A percentile compares a stretch with the other conserved stretches of the same genome.
Evolutionary conservation across 2,113 vertebrate genomes (phyloP).

Genomic region (Ptychochromis oligacanthus): DNA sequence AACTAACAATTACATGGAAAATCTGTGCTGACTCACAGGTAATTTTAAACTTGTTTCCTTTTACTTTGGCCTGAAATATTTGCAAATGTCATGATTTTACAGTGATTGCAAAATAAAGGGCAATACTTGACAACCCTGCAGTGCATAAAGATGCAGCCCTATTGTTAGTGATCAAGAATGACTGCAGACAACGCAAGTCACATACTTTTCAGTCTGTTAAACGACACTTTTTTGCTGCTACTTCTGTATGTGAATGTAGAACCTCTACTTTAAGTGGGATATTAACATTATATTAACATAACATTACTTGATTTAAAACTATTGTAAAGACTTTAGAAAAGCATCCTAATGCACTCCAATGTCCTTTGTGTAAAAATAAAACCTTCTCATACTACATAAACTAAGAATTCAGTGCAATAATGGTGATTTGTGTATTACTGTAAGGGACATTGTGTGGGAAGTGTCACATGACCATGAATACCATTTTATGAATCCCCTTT

Average conservation of each 20-base stretch:
- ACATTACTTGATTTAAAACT: neutral
- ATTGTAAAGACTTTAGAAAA: constrained; percentile 1
- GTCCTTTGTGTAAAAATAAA: neutral
- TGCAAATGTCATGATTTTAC: neutral
- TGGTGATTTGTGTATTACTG: neutral
- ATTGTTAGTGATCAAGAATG: neutral
- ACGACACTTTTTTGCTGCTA: neutral
- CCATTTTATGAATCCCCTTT: neutral
- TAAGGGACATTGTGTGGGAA: accelerated
- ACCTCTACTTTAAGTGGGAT: neutral
- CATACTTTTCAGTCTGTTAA: neutral
- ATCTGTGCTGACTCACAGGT: neutral
- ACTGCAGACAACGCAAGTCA: neutral
- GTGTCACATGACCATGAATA: neutral
- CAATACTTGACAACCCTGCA: neutral
- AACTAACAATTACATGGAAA: neutral
- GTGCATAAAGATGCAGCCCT: neutral
- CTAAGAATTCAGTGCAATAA: neutral
- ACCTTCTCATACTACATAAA: neutral
- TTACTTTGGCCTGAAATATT: neutral
- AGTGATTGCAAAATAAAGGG: neutral
- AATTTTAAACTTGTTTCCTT: neutral
- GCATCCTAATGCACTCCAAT: accelerated
- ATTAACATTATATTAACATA: no score
- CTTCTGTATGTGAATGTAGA: neutral